These are phyloP conservation scores for Temnothorax ravouxi DNA, from an alignment of 2,888 invertebrate species.

Conservation along the genomic window DNA sequence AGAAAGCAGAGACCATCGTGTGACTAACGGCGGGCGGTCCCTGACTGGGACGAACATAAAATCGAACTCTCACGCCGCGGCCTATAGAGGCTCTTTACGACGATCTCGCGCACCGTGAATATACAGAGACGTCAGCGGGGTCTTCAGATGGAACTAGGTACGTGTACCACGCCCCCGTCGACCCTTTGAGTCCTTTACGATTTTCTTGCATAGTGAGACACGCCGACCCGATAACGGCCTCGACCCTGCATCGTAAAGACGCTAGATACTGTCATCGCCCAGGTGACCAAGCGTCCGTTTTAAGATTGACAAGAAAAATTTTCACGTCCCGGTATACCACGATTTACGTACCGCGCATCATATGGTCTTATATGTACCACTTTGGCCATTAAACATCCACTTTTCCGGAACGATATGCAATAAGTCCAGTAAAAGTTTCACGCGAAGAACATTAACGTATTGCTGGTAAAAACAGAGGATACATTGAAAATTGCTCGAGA, in stretches of 20 bases:
- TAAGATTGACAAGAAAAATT: slow-evolving; percentile 29
- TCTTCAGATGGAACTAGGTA: slow-evolving; percentile 63
- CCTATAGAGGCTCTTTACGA: slow-evolving; percentile 70
- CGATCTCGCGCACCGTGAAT: slow-evolving; percentile 59
- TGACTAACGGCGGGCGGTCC: slow-evolving; percentile 73
- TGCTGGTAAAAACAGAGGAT: not conserved
- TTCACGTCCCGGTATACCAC: not conserved
- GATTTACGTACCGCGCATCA: not conserved
- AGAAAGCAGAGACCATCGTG: slow-evolving; percentile 60
- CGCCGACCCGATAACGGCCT: slow-evolving; percentile 70
- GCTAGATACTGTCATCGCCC: slow-evolving; percentile 71
- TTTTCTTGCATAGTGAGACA: slow-evolving; percentile 70
- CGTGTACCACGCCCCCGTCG: slow-evolving; percentile 65
- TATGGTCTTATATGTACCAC: not conserved
- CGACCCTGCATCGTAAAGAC: slow-evolving; percentile 74
- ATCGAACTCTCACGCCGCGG: slow-evolving; percentile 67
- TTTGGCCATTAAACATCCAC: not conserved
- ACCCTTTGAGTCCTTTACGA: slow-evolving; percentile 75
- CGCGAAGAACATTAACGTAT: not conserved
- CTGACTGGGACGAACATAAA: slow-evolving; percentile 66
- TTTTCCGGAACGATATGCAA: not conserved
- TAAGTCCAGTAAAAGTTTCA: not conserved
- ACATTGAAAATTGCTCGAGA: not conserved
- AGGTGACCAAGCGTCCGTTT: slow-evolving; percentile 26
- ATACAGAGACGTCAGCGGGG: slow-evolving; percentile 75